These are phyloP conservation scores for Thunnus thynnus DNA, from an alignment of 2,113 vertebrate genomes.

Conservation along the genomic window DNA sequence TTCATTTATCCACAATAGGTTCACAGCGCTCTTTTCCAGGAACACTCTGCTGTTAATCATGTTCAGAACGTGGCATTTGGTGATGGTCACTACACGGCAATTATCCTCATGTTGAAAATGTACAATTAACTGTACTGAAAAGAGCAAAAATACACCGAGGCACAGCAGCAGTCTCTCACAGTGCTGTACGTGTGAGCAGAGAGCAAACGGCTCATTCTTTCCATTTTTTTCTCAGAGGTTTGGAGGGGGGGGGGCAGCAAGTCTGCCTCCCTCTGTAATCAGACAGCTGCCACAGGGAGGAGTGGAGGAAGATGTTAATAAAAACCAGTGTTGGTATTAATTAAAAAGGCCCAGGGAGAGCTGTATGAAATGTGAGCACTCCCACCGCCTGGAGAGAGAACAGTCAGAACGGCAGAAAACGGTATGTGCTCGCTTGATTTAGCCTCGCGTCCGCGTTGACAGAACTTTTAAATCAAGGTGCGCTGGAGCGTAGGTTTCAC, in stretches of 20 bases:
- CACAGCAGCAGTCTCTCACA: neutral
- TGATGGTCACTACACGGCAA: neutral
- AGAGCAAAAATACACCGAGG: neutral
- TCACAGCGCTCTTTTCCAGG: conserved; percentile 11
- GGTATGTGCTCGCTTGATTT: neutral
- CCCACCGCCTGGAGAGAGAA: conserved; percentile 3
- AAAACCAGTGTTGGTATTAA: conserved; percentile 48
- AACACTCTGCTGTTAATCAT: neutral
- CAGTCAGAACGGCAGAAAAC: neutral
- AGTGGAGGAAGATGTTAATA: conserved; percentile 40
- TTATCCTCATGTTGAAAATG: neutral
- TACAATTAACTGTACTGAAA: neutral
- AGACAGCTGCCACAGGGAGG: conserved; percentile 35
- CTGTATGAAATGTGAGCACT: conserved; percentile 1
- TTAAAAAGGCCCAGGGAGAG: conserved; percentile 51
- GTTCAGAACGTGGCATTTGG: neutral
- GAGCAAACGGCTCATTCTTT: neutral
- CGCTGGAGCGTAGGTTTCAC: neutral
- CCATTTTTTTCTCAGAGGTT: neutral
- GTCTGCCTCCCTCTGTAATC: conserved; percentile 32
- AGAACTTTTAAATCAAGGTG: conserved; percentile 6
- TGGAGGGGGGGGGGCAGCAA: neutral
- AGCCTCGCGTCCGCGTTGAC: neutral
- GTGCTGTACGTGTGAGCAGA: neutral
- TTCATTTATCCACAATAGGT: neutral